Conservation (phyloP, 2,797 vertebrate genomes). For the Rhinatrema bivittatum region DNA sequence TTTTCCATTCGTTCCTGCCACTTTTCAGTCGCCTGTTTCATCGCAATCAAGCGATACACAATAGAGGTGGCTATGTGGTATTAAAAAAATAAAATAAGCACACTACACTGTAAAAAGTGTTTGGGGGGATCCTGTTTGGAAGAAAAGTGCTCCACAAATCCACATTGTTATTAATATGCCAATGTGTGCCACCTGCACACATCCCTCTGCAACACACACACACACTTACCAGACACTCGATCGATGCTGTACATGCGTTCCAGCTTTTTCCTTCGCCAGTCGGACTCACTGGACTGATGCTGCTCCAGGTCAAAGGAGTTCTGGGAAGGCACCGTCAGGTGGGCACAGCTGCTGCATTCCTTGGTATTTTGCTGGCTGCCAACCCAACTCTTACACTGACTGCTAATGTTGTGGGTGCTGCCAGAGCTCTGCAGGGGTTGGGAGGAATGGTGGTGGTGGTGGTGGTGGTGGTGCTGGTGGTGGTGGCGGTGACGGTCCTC, state of each 20-base stretch:
- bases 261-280: slow-evolving; percentile 72
- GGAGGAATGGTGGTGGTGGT: slow-evolving; percentile 48
- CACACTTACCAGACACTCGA: slow-evolving; percentile 69
- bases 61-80: too few relatives aligned
- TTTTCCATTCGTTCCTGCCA: too few relatives aligned
- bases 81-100: too few relatives aligned
- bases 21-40: too few relatives aligned
- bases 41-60: too few relatives aligned
- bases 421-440: slow-evolving; percentile 69
- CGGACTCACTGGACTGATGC: slow-evolving; percentile 50
- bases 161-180: too few relatives aligned
- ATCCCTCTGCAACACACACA: neutral
- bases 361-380: slow-evolving; percentile 67
- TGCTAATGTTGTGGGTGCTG: slow-evolving; percentile 56
- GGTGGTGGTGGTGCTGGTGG: slow-evolving; percentile 18
- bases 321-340: slow-evolving; percentile 52
- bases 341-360: slow-evolving; percentile 69
- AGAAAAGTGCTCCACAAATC: too few relatives aligned
- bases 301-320: slow-evolving; percentile 79
- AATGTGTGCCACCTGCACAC: neutral
- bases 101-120: too few relatives aligned
- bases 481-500: slow-evolving; percentile 41
- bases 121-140: too few relatives aligned
- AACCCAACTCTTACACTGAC: slow-evolving; percentile 65
- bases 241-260: slow-evolving; percentile 92